phyloP scores from a whole-genome alignment of 2,113 vertebrate genomes.

The Toxotes jaculatrix region DNA sequence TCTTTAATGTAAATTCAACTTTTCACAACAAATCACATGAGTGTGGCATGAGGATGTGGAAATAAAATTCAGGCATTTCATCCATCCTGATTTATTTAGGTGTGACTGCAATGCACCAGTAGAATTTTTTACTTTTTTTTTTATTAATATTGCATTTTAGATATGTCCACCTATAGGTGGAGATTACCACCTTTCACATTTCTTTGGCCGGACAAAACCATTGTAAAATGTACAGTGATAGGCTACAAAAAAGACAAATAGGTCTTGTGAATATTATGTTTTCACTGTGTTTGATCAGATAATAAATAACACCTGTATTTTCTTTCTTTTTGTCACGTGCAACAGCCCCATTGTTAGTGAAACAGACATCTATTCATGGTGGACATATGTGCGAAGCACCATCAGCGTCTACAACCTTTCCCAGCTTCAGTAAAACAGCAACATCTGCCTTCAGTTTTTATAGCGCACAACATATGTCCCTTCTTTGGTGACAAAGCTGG shows the following conservation, averaged over 20 bases:
- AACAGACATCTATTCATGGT: constrained; percentile 77
- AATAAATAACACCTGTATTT: constrained; percentile 51
- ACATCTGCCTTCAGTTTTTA: constrained; percentile 85
- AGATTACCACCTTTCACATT: not conserved
- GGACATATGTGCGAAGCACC: constrained; percentile 75
- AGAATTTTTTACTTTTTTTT: not conserved
- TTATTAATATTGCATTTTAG: not conserved
- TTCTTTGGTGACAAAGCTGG: constrained; percentile 83
- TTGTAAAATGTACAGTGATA: not conserved
- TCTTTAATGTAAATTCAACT: constrained; percentile 38
- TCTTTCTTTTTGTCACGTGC: constrained; percentile 35
- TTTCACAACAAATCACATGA: constrained; percentile 6
- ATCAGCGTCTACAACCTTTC: constrained; percentile 75
- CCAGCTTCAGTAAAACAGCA: constrained; percentile 80
- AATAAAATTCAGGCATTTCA: constrained; percentile 5
- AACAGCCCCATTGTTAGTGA: constrained; percentile 49
- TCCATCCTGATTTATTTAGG: not conserved
- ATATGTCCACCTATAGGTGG: not conserved
- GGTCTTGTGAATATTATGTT: constrained; percentile 21
- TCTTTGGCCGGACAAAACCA: not conserved
- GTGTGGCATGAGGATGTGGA: not conserved
- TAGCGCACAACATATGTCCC: constrained; percentile 80
- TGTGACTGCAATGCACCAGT: fast-evolving
- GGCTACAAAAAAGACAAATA: not conserved
- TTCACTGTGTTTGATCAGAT: constrained; percentile 9